phyloP scores from a whole-genome alignment of 2,113 vertebrate genomes.

The Notarius lentiginosus region DNA sequence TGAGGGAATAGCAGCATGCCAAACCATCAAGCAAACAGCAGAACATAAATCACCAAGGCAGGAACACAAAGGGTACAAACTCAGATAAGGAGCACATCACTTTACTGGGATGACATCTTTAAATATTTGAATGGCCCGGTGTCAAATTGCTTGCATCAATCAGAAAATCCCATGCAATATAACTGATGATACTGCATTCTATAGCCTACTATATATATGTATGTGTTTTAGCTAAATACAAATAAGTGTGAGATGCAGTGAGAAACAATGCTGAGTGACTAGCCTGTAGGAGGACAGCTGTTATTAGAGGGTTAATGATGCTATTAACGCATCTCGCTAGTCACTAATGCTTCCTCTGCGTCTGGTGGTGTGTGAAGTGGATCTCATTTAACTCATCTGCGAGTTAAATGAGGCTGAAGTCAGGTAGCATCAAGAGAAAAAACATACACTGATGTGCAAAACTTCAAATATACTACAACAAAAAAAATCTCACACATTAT shows the following conservation, averaged over 20 bases:
- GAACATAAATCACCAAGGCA: slow-evolving; percentile 23
- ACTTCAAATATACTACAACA: neutral
- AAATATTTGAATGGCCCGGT: neutral
- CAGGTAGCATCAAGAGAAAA: slow-evolving; percentile 35
- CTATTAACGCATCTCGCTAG: slow-evolving; percentile 54
- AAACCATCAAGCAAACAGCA: slow-evolving; percentile 56
- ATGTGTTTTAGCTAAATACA: neutral
- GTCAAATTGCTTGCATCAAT: neutral
- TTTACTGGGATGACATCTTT: neutral
- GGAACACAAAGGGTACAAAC: neutral
- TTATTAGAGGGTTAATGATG: slow-evolving; percentile 54
- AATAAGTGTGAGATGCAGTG: neutral
- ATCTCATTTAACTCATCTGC: slow-evolving; percentile 54
- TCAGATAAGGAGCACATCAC: neutral
- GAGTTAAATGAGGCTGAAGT: slow-evolving; percentile 50
- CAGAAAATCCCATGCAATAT: neutral
- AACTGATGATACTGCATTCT: neutral
- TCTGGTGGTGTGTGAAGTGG: slow-evolving; percentile 49
- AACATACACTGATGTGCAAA: slow-evolving; percentile 5
- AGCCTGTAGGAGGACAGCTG: slow-evolving; percentile 49
- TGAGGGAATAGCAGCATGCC: slow-evolving; percentile 54
- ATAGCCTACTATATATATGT: neutral
- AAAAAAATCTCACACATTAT: neutral
- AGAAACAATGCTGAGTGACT: slow-evolving; percentile 37
- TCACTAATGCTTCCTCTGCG: slow-evolving; percentile 59